Evolutionary conservation across 2,888 invertebrate genomes (phyloP).

Genomic region (Chymomyza fuscimana): DNA sequence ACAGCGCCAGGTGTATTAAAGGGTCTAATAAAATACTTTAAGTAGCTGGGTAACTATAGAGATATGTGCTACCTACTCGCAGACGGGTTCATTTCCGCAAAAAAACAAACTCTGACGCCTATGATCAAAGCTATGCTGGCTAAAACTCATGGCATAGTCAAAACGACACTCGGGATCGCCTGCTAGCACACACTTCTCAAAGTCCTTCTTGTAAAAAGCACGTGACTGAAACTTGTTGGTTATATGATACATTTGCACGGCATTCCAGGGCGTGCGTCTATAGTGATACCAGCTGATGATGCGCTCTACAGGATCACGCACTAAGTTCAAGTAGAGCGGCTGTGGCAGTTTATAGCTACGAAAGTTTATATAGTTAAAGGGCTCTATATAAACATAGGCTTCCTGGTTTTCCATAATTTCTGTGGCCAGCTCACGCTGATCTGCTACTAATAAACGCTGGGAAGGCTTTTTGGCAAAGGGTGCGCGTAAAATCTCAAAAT

Average conservation of each 20-base stretch:
- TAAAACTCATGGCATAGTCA: conserved; percentile 85
- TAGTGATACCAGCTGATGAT: conserved; percentile 95
- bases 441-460: conserved; percentile 34
- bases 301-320: conserved; percentile 92
- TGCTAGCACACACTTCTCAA: conserved; percentile 89
- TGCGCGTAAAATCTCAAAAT: conserved; percentile 82
- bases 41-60: background rate
- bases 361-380: conserved; percentile 92
- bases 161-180: conserved; percentile 90
- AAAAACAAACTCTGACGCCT: conserved; percentile 91
- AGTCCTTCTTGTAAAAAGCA: conserved; percentile 89
- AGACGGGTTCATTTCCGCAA: conserved; percentile 89
- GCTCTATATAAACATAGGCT: conserved; percentile 90
- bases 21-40: conserved; percentile 82
- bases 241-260: conserved; percentile 49
- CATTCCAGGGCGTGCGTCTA: conserved; percentile 89
- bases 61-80: conserved; percentile 83
- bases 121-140: conserved; percentile 90
- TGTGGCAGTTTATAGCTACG: conserved; percentile 87
- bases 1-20: conserved; percentile 90
- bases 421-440: conserved; percentile 84
- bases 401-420: conserved; percentile 86
- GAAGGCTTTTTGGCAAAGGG: conserved; percentile 72
- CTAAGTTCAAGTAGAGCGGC: conserved; percentile 92
- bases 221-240: conserved; percentile 43